phyloP scores from a whole-genome alignment of 2,888 invertebrate genomes.

The Abrostola tripartita region DNA sequence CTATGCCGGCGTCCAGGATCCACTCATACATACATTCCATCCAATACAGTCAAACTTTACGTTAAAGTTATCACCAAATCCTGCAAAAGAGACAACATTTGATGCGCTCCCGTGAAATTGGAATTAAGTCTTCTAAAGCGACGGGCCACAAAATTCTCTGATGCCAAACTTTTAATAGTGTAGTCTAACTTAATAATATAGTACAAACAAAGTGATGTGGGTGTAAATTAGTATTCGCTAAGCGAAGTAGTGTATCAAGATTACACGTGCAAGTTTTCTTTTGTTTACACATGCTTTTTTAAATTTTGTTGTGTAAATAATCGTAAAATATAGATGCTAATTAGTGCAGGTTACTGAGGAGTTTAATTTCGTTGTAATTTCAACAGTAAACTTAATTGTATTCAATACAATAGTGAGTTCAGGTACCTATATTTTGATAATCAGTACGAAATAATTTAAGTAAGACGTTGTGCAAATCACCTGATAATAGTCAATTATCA shows the following conservation, averaged over 20 bases:
- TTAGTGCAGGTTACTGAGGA: too few relatives aligned
- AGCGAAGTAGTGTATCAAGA: constrained; percentile 31
- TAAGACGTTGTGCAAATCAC: too few relatives aligned
- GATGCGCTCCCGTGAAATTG: constrained; percentile 31
- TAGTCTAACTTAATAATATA: constrained; percentile 55
- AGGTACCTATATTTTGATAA: too few relatives aligned
- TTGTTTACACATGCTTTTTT: constrained; percentile 12
- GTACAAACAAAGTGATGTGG: constrained; percentile 47
- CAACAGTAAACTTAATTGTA: too few relatives aligned
- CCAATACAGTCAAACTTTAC: not conserved
- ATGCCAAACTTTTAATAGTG: constrained; percentile 54
- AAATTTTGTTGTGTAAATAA: not conserved
- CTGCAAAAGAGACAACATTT: constrained; percentile 27
- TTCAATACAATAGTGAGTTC: too few relatives aligned
- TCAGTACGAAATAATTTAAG: too few relatives aligned
- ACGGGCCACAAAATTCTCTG: constrained; percentile 24
- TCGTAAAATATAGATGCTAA: too few relatives aligned
- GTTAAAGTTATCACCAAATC: constrained; percentile 9
- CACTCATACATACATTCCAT: not conserved
- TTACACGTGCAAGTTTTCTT: constrained; percentile 23
- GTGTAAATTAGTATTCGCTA: constrained; percentile 51
- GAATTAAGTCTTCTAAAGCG: constrained; percentile 42
- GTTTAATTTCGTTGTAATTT: too few relatives aligned
- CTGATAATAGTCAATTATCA: too few relatives aligned
- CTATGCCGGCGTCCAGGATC: too few relatives aligned